Percentiles rank a stretch among this genome's conserved stretches.
Evolutionary conservation across 1,140 invertebrate species (phyloP).

Genomic region (Dufourea novaeangliae): DNA sequence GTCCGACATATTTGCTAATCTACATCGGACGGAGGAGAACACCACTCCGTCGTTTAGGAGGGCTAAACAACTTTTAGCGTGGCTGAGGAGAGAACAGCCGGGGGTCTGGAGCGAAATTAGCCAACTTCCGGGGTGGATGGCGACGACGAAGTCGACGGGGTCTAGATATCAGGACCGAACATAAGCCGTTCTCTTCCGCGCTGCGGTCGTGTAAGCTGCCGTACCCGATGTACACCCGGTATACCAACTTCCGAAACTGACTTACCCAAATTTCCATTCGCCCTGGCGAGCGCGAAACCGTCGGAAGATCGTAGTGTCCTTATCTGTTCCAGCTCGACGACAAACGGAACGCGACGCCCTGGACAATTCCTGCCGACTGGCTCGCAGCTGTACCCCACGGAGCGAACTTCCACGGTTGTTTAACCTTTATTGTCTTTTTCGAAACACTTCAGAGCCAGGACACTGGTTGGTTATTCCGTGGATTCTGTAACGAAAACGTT

Average conservation of each 20-base stretch:
- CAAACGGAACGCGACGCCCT: conserved; percentile 40
- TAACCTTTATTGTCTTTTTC: neutral
- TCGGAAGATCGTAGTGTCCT: conserved; percentile 40
- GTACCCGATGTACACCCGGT: conserved; percentile 27
- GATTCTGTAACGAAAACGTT: neutral
- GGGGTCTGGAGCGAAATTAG: conserved; percentile 68
- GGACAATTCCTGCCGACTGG: conserved; percentile 45
- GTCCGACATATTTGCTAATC: conserved; percentile 12
- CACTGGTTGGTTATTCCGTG: neutral
- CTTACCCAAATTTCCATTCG: conserved; percentile 66
- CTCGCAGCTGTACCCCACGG: neutral
- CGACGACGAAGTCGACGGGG: conserved; percentile 52
- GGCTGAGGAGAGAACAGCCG: neutral
- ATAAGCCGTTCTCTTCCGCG: conserved; percentile 64
- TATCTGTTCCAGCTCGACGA: conserved; percentile 41
- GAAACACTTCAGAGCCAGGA: neutral
- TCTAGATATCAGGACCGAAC: conserved; percentile 66
- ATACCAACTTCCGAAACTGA: conserved; percentile 66
- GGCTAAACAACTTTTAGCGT: conserved; percentile 18
- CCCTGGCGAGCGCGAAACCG: conserved; percentile 17
- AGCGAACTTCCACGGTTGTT: neutral
- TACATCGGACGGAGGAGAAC: too few relatives aligned
- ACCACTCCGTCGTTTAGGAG: neutral
- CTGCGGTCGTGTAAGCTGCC: conserved; percentile 30
- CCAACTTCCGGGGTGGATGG: conserved; percentile 61